Evolutionary conservation across 2,797 vertebrate genomes (phyloP).

Genomic region (Poecilia picta): DNA sequence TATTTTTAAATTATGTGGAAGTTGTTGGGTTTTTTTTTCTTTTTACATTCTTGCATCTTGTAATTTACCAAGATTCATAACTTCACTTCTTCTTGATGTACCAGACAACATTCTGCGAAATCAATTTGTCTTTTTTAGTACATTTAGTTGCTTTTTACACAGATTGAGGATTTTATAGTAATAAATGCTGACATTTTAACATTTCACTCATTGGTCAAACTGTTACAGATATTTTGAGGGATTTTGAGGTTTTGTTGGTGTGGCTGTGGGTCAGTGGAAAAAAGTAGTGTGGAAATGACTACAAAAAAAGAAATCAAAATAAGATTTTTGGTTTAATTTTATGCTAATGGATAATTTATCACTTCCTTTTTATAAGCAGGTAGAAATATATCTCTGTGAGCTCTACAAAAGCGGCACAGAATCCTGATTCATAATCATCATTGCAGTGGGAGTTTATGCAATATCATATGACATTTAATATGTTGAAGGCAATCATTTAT

Average conservation of each 20-base stretch:
- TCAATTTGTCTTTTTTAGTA: not conserved
- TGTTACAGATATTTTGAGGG: not conserved
- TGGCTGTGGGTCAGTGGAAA: not conserved
- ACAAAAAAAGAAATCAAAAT: not conserved
- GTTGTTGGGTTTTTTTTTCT: not conserved
- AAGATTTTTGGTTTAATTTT: not conserved
- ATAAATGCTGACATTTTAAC: not conserved
- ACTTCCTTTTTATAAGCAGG: not conserved
- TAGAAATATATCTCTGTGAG: not conserved
- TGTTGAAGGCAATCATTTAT: not conserved
- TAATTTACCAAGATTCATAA: not conserved
- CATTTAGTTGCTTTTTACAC: not conserved
- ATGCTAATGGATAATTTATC: not conserved
- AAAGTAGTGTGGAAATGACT: not conserved
- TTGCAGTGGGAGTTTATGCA: not conserved
- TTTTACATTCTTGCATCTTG: not conserved
- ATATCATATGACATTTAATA: not conserved
- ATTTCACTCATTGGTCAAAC: not conserved
- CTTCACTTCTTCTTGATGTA: not conserved
- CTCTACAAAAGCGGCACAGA: not conserved
- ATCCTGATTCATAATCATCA: not conserved
- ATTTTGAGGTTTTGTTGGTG: not conserved
- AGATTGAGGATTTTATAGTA: not conserved
- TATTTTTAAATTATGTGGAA: not conserved
- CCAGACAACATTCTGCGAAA: not conserved